Evolutionary conservation across 2,113 vertebrate species (phyloP).

Genomic region (Panurus biarmicus): DNA sequence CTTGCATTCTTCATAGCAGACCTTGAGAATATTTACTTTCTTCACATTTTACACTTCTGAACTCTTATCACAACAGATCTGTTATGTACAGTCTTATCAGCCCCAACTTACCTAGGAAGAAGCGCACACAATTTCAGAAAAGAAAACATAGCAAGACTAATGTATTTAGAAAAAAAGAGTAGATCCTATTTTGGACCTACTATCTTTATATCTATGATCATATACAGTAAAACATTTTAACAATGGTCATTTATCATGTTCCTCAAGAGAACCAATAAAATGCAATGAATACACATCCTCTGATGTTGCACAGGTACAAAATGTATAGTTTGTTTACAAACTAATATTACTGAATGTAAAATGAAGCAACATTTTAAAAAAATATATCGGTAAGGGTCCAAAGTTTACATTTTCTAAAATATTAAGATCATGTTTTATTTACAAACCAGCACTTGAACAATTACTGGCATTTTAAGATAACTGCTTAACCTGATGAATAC

Average conservation of each 20-base stretch:
- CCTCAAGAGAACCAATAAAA: conserved; percentile 64
- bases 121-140: neutral
- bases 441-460: conserved; percentile 67
- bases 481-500: conserved; percentile 49
- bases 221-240: conserved; percentile 57
- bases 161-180: conserved; percentile 42
- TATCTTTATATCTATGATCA: conserved; percentile 51
- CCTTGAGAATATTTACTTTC: neutral
- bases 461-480: conserved; percentile 63
- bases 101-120: neutral
- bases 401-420: conserved; percentile 70
- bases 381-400: conserved; percentile 52
- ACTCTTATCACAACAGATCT: neutral
- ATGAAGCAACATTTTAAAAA: conserved; percentile 50
- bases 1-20: neutral
- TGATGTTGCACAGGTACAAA: conserved; percentile 61
- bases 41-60: neutral
- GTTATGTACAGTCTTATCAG: neutral
- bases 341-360: conserved; percentile 48
- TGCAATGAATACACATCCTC: conserved; percentile 56
- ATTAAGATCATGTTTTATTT: conserved; percentile 65
- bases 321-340: conserved; percentile 60
- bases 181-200: conserved; percentile 50
- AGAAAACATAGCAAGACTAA: conserved; percentile 27
- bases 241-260: conserved; percentile 53